Evolutionary conservation across 1,140 invertebrate genomes (phyloP), one percentile per base, ranked within the genome.

Genomic region (Hypsibius dujardini): DNA sequence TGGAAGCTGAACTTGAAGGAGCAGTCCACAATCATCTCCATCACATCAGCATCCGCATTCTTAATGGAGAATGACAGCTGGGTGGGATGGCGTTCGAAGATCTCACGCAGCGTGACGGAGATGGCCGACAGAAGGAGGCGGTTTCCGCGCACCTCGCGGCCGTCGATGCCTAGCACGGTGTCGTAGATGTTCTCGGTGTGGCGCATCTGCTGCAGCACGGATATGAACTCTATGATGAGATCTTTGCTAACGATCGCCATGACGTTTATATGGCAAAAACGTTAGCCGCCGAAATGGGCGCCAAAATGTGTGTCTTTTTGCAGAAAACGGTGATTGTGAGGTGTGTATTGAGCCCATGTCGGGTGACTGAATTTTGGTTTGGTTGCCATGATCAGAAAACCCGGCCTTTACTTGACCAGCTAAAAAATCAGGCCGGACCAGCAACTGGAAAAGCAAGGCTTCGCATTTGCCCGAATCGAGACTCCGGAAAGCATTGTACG

Each of bases 1-100:
- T 56, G 50, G n/a, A 56, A 56, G 50, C 50, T 56, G n/a, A 56
- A 56, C 50, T 56, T 56, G 50, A 56, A 56, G 50, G 50, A 56
- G n/a, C 50, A 56, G 7, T 56, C 50, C 7, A 56, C n/a, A 56
- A 56, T 56, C 50, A 56, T 56, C 50, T 56, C 50, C n/a, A 56
- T 7, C n/a, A n/a, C 50, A n/a, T 56, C 50, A 56, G 50, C 50
- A n/a, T 56, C 50, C 7, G n/a, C n/a, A 56, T 56, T 56, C 50
- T 56, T 56, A n/a, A 56, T 12, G 50, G 50, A 56, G n/a, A 56
- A 56, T 7, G 7, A 56, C 7, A n/a, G n/a, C 50, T 56, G 50
- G 50, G 7, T n/a, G 7, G 7, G 50, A n/a, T 56, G 50, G 7
- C 7, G n/a, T 56, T 56, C 50, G n/a, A 56, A 56, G 7, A 56